These are phyloP conservation scores for Myotis brandtii DNA, from an alignment of 2,113 vertebrate species.

Conservation along the genomic window DNA sequence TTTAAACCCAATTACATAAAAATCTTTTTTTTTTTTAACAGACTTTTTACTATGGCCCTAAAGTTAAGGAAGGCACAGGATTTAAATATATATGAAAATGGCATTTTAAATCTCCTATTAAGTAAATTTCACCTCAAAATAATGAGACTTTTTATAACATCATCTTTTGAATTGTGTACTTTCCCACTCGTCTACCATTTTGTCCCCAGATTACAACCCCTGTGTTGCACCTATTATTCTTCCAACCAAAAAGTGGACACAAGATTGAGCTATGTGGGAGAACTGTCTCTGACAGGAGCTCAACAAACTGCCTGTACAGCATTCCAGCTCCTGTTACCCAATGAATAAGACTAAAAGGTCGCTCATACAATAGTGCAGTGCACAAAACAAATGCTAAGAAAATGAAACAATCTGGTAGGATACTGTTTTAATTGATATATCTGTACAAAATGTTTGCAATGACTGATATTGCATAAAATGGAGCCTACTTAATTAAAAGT, in stretches of 20 bases:
- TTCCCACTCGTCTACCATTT: constrained; percentile 15
- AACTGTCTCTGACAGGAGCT: neutral
- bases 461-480: neutral
- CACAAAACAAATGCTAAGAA: neutral
- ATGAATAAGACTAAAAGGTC: neutral
- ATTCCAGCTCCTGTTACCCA: neutral
- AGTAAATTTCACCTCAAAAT: constrained; percentile 55
- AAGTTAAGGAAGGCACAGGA: neutral
- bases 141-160: constrained; percentile 12
- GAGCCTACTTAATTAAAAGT: constrained; percentile 13
- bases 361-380: neutral
- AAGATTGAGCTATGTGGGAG: neutral
- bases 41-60: constrained; percentile 4
- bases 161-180: constrained; percentile 3
- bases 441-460: constrained; percentile 41
- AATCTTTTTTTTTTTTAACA: neutral
- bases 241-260: neutral
- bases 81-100: neutral
- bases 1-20: constrained; percentile 51
- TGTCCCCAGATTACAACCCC: neutral
- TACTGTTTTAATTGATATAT: constrained; percentile 26
- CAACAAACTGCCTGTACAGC: neutral
- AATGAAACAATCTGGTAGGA: neutral
- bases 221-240: neutral
- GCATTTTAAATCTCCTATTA: constrained; percentile 34